phyloP scores from a whole-genome alignment of 2,113 vertebrate genomes.

The Anser brachyrhynchus region DNA sequence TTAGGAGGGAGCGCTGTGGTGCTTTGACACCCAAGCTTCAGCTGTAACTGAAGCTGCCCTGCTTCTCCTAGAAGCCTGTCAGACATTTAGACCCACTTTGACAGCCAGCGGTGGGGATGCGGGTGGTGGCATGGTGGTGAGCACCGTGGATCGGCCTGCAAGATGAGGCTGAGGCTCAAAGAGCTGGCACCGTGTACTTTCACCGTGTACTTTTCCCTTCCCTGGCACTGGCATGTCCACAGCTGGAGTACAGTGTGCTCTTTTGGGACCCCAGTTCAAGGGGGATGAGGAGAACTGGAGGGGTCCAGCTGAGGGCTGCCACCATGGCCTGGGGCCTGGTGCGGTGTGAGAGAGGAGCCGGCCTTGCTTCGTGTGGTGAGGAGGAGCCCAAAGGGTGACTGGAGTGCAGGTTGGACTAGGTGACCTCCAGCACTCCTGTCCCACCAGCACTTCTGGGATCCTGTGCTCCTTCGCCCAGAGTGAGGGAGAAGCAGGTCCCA shows the following conservation, averaged over 20 bases:
- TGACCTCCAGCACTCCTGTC: background rate
- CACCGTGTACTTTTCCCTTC: background rate
- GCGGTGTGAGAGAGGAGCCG: fast-evolving
- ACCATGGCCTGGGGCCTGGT: background rate
- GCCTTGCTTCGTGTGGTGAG: fast-evolving
- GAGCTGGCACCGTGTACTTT: background rate
- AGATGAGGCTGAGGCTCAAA: background rate
- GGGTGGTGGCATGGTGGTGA: background rate
- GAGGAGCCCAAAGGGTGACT: background rate
- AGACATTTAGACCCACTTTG: background rate
- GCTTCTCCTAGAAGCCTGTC: background rate
- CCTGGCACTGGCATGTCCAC: background rate
- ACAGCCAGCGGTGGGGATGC: fast-evolving
- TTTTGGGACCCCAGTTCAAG: background rate
- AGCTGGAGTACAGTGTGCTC: background rate
- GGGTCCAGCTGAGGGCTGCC: background rate
- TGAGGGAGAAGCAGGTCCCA: background rate
- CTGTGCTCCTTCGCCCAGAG: background rate
- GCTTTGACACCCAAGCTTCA: background rate
- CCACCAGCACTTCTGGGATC: background rate
- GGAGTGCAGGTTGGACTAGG: background rate
- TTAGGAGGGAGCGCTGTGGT: background rate
- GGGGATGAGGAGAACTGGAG: background rate
- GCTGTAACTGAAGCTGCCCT: background rate
- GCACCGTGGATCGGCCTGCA: background rate